A percentile compares a stretch with the other conserved stretches of the same genome.
Evolutionary conservation across 1,140 invertebrate species (phyloP).

Genomic region (Fopius arisanus): DNA sequence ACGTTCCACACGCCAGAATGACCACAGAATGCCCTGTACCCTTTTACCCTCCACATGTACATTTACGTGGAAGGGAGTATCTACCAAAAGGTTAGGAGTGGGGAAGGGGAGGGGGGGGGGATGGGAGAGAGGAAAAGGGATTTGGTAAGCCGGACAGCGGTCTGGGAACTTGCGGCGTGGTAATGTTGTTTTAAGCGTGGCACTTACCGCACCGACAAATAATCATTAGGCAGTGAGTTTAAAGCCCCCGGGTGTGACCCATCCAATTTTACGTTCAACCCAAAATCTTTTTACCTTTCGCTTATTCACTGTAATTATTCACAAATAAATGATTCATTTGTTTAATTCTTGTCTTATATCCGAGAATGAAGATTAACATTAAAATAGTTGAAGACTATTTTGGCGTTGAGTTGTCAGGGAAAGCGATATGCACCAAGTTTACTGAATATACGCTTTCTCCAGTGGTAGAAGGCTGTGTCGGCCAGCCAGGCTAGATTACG

Average conservation of each 20-base stretch:
- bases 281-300: background rate
- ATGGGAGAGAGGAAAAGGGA: background rate
- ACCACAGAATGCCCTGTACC: background rate
- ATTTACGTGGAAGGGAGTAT: background rate
- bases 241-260: constrained; percentile 26
- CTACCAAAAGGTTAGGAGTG: background rate
- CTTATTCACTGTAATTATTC: too few relatives aligned
- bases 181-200: constrained; percentile 41
- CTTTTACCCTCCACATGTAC: background rate
- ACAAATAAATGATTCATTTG: too few relatives aligned
- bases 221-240: constrained; percentile 40
- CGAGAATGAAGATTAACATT: background rate
- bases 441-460: background rate
- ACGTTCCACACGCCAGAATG: background rate
- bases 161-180: constrained; percentile 30
- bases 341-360: background rate
- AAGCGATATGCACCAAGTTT: background rate
- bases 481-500: background rate
- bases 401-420: background rate
- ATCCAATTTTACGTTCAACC: background rate
- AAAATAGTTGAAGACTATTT: background rate
- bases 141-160: constrained; percentile 16
- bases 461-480: background rate
- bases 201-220: constrained; percentile 41
- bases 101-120: background rate